Evolutionary conservation across 2,797 vertebrate species (phyloP).

Genomic region (Myotis vivesi): DNA sequence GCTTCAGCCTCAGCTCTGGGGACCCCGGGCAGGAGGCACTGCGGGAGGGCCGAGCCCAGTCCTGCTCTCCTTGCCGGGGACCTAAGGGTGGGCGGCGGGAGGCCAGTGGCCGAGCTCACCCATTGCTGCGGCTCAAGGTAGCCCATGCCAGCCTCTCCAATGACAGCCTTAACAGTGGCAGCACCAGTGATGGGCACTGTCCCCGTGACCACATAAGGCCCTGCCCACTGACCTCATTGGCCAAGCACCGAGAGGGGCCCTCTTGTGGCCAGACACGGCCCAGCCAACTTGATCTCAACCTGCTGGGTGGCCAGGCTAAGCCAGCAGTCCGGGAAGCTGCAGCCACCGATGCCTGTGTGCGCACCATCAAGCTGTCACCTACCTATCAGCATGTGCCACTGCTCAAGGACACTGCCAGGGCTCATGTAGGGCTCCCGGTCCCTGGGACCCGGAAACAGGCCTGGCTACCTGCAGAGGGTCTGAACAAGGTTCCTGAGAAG

Average conservation of each 20-base stretch:
- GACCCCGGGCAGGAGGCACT: constrained; percentile 95
- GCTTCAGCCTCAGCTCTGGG: constrained; percentile 97
- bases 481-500: constrained; percentile 89
- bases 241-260: constrained; percentile 79
- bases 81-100: constrained; percentile 89
- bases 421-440: neutral
- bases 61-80: constrained; percentile 93
- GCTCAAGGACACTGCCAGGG: constrained; percentile 86
- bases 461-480: constrained; percentile 88
- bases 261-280: constrained; percentile 88
- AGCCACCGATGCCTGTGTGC: constrained; percentile 88
- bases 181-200: constrained; percentile 94
- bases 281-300: constrained; percentile 91
- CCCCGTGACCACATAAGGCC: constrained; percentile 91
- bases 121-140: constrained; percentile 91
- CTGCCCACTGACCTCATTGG: constrained; percentile 83
- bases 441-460: constrained; percentile 89
- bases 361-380: constrained; percentile 95
- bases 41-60: constrained; percentile 91
- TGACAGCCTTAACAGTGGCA: constrained; percentile 96
- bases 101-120: constrained; percentile 87
- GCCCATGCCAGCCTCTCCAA: constrained; percentile 93
- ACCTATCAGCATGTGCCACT: constrained; percentile 95
- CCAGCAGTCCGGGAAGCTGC: constrained; percentile 75
- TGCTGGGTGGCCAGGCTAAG: constrained; percentile 80